Percentiles rank a stretch among this genome's conserved stretches.
These are phyloP conservation scores for Drosophila lacteicornis DNA, from an alignment of 1,140 invertebrate genomes.

Conservation along the genomic window DNA sequence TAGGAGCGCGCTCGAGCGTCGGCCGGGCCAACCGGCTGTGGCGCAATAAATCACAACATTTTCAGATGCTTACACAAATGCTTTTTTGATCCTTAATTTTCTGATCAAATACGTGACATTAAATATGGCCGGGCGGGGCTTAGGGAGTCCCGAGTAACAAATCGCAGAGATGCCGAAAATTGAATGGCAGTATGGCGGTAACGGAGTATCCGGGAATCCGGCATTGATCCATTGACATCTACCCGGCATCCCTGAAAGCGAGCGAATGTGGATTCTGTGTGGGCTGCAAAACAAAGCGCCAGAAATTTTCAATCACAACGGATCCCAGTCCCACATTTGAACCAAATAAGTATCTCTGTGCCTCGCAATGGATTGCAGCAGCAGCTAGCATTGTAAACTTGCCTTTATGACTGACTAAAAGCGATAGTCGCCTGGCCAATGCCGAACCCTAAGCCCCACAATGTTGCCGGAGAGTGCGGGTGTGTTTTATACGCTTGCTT, in stretches of 20 bases:
- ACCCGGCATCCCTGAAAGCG: slow-evolving; percentile 21
- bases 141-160: slow-evolving; percentile 62
- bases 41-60: slow-evolving; percentile 81
- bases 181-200: slow-evolving; percentile 59
- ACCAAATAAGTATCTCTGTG: slow-evolving; percentile 36
- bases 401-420: slow-evolving; percentile 78
- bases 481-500: slow-evolving; percentile 72
- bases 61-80: slow-evolving; percentile 82
- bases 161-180: slow-evolving; percentile 73
- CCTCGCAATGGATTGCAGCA: slow-evolving; percentile 43
- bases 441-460: slow-evolving; percentile 17
- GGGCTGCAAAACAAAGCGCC: slow-evolving; percentile 57
- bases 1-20: slow-evolving; percentile 32
- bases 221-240: slow-evolving; percentile 48
- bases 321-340: slow-evolving; percentile 32
- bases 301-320: slow-evolving; percentile 70
- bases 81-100: slow-evolving; percentile 82
- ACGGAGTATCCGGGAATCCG: slow-evolving; percentile 40
- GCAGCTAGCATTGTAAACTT: slow-evolving; percentile 48
- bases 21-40: slow-evolving; percentile 35
- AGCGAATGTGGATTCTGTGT: slow-evolving; percentile 10
- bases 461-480: slow-evolving; percentile 18
- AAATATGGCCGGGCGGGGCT: slow-evolving; percentile 47
- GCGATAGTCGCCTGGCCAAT: slow-evolving; percentile 74
- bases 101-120: slow-evolving; percentile 82